A percentile compares a stretch with the other conserved stretches of the same genome.
These are phyloP conservation scores for Sialia sialis DNA, from an alignment of 2,113 vertebrate species.

Conservation along the genomic window DNA sequence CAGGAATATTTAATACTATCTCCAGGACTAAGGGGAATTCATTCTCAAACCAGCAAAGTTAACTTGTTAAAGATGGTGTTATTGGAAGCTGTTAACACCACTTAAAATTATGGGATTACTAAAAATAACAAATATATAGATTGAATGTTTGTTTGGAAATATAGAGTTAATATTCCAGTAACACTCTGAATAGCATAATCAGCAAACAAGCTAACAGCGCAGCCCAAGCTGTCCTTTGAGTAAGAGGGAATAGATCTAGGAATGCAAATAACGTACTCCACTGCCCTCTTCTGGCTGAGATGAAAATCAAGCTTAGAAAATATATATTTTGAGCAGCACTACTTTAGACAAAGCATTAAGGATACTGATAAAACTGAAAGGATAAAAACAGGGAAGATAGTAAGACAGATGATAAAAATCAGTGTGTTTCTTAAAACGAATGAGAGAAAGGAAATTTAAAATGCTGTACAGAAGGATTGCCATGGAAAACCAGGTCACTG, in stretches of 20 bases:
- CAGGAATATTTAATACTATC: neutral
- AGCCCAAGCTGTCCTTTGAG: neutral
- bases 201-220: neutral
- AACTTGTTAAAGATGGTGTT: neutral
- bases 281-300: slow-evolving; percentile 36
- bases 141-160: neutral
- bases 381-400: neutral
- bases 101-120: neutral
- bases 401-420: neutral
- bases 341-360: neutral
- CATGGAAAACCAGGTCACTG: neutral
- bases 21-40: neutral
- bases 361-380: neutral
- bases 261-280: neutral
- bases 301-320: neutral
- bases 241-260: too few species aligned
- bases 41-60: neutral
- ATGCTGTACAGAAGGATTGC: neutral
- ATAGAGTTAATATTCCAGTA: neutral
- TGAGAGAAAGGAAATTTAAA: neutral
- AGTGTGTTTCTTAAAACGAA: neutral
- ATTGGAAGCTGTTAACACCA: neutral
- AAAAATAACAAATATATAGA: neutral
- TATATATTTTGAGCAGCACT: neutral
- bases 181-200: neutral